Evolutionary conservation across 2,113 vertebrate genomes (phyloP).

Genomic region (Mustelus asterias): DNA sequence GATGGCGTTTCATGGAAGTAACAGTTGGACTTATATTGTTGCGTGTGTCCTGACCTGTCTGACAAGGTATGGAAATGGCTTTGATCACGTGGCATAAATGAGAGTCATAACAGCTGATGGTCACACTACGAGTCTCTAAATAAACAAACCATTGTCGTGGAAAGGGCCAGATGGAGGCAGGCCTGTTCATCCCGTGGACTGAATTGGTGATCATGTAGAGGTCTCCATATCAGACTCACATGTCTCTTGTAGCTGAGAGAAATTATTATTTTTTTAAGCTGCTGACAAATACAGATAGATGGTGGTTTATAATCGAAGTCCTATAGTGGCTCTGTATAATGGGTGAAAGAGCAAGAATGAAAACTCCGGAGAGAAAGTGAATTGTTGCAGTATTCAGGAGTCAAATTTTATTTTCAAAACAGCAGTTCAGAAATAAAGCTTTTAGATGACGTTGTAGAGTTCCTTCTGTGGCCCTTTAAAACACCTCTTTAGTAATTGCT

Average conservation of each 20-base stretch:
- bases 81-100: neutral
- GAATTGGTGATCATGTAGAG: neutral
- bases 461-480: neutral
- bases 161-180: neutral
- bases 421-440: neutral
- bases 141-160: neutral
- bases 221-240: neutral
- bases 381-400: neutral
- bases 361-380: neutral
- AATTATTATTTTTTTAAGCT: neutral
- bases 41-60: neutral
- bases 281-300: neutral
- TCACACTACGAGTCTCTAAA: neutral
- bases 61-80: neutral
- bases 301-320: neutral
- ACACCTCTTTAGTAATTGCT: neutral
- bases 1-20: neutral
- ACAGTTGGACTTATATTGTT: neutral
- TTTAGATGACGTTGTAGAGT: neutral
- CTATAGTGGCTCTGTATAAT: neutral
- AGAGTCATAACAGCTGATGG: neutral
- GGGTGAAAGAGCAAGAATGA: neutral
- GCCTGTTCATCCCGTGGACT: neutral
- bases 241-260: neutral
- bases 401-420: neutral